Evolutionary conservation across 2,888 invertebrate genomes (phyloP), one percentile per base, ranked within the genome.

Genomic region (Limenitis arthemis): DNA sequence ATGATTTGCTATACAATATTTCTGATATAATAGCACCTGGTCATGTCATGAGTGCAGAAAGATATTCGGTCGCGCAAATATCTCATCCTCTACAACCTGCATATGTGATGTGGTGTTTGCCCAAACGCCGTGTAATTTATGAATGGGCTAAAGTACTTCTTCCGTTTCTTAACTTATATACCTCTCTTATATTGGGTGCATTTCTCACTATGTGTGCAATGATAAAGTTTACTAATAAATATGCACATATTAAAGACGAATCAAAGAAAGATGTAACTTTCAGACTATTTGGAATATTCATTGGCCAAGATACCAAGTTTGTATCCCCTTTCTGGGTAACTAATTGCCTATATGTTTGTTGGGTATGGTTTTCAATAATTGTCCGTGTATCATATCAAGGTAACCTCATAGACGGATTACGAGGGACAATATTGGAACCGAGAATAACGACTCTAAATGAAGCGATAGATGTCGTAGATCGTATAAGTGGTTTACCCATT

Each of bases 291-390:
- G 63, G 64, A 9, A 60, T 79, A 53, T 72, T 78, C 54, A 56
- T 80, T n/a, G 78, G 79, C 0, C 74, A 77, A 56, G 59, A 58
- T 43, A 62, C 66, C 0, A 66, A 63, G 9, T 71, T 73, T 43
- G 56, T 63, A 47, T 70, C 73, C 0, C 66, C 66, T 34, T 69
- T 68, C 20, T 64, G 62, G 53, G 44, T 73, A 0, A 53, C 68
- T 5, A 79, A 79, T 50, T 61, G 42, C 46, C 58, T 75, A 5
- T 74, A 72, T 49, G 51, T 69, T 2, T 47, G 73, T 11, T 81
- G 79, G 80, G 64, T 81, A 57, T 79, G 77, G 77, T 77, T 69
- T 58, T 73, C 74, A 50, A 63, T 77, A 20, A 56, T 81, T 20
- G 60, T 76, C n/a, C 71, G 77, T 20, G 72, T 75, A n/a, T 69